Evolutionary conservation across 2,113 vertebrate genomes (phyloP).

Genomic region (Diadophis punctatus): DNA sequence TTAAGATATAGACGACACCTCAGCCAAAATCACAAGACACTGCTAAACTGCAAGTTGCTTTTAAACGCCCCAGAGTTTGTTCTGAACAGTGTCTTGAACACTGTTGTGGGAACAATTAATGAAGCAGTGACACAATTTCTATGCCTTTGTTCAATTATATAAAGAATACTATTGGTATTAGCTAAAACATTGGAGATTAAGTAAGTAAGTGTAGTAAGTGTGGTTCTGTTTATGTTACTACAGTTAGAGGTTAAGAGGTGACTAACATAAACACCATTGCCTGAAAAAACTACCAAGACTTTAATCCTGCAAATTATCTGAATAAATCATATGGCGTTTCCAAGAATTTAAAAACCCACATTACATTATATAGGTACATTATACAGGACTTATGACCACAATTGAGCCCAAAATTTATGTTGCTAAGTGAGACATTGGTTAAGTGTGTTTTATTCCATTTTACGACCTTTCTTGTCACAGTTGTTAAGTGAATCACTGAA

Average conservation of each 20-base stretch:
- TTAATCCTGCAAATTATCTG: conserved; percentile 37
- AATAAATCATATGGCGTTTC: no score
- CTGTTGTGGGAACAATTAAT: neutral
- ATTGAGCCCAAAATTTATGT: no score
- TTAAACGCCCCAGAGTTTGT: neutral
- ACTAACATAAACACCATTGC: conserved; percentile 27
- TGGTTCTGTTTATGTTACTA: neutral
- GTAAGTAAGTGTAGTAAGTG: conserved; percentile 40
- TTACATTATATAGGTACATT: neutral
- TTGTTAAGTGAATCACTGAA: no score
- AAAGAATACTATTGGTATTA: conserved; percentile 32
- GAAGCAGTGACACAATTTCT: neutral
- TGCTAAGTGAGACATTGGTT: no score
- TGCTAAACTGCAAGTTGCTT: neutral
- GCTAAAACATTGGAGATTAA: conserved; percentile 44
- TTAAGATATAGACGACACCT: neutral
- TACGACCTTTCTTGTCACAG: no score
- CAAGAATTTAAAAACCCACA: conserved; percentile 3
- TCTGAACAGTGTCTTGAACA: neutral
- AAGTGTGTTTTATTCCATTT: no score
- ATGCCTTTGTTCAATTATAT: neutral
- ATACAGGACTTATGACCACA: neutral
- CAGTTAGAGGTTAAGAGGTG: conserved; percentile 20
- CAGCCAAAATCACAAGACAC: neutral
- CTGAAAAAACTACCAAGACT: conserved; percentile 49